A percentile compares a stretch with the other conserved stretches of the same genome.
These are phyloP conservation scores for Euura saliciscinereae DNA, from an alignment of 1,140 invertebrate genomes.

Conservation along the genomic window DNA sequence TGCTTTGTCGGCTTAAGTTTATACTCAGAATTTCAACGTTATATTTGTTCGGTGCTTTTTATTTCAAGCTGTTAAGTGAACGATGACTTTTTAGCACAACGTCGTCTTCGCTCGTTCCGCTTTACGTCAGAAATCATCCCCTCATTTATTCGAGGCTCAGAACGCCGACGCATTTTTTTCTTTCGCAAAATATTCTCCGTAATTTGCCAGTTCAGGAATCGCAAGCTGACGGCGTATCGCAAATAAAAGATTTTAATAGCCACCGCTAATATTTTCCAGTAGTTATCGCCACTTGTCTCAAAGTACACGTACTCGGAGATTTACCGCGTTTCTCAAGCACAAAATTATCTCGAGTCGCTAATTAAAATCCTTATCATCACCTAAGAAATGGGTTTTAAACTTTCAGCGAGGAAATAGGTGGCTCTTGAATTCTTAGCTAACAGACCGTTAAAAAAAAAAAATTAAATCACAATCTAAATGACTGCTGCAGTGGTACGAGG, in stretches of 20 bases:
- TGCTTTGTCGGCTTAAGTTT: background rate
- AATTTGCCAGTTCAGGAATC: background rate
- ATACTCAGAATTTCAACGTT: background rate
- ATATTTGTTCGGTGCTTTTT: background rate
- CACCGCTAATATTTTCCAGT: too few relatives aligned
- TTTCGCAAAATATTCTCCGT: background rate
- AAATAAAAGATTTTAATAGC: background rate
- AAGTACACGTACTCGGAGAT: too few relatives aligned
- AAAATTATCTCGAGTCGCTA: background rate
- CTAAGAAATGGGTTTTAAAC: too few relatives aligned
- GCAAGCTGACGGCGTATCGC: background rate
- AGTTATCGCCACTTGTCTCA: too few relatives aligned
- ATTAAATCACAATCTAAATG: too few relatives aligned
- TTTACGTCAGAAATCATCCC: background rate
- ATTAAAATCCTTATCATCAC: background rate
- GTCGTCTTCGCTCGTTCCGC: background rate
- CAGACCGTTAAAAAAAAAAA: too few relatives aligned
- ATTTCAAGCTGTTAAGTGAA: conserved; percentile 4
- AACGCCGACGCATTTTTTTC: background rate
- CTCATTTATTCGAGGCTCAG: background rate
- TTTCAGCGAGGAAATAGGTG: too few relatives aligned
- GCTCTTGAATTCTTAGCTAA: too few relatives aligned
- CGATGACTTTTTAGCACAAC: conserved; percentile 3
- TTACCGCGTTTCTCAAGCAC: too few relatives aligned
- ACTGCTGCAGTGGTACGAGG: too few relatives aligned